Evolutionary conservation across 2,113 vertebrate genomes (phyloP).

Genomic region (Lota lota): DNA sequence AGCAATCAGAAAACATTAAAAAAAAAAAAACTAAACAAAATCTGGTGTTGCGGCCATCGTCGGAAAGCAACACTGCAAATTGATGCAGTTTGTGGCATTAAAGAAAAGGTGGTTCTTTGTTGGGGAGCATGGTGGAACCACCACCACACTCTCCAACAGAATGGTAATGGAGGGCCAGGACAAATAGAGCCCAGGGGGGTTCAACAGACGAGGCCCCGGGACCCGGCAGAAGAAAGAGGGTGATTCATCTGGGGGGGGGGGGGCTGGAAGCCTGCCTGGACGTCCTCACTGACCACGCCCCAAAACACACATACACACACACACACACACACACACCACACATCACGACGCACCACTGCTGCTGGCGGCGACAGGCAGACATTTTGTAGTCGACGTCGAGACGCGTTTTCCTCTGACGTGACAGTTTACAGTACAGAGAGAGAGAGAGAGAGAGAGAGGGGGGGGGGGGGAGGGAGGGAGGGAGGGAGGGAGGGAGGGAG

Average conservation of each 20-base stretch:
- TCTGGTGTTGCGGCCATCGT: too few species aligned
- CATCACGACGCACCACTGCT: neutral
- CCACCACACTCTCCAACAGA: conserved; percentile 2
- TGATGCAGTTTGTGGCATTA: conserved; percentile 59
- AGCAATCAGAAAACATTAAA: too few species aligned
- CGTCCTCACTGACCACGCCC: too few species aligned
- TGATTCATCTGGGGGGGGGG: conserved; percentile 38
- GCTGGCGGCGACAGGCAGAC: conserved; percentile 12
- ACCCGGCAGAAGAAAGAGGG: conserved; percentile 37
- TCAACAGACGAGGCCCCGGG: conserved; percentile 23
- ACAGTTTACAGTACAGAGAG: neutral
- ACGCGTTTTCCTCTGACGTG: neutral
- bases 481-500: too few species aligned
- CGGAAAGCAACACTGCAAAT: conserved; percentile 16
- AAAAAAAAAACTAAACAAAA: too few species aligned
- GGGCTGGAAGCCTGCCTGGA: conserved; percentile 19
- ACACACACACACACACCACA: too few species aligned
- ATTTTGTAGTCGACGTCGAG: conserved; percentile 30
- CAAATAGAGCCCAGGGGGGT: conserved; percentile 24
- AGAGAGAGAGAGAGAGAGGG: neutral
- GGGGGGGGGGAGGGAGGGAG: too few species aligned
- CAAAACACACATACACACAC: too few species aligned
- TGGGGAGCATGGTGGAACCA: conserved; percentile 13
- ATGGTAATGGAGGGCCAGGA: conserved; percentile 30
- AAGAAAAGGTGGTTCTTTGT: conserved; percentile 58